Percentiles rank a stretch among this genome's conserved stretches.
Conservation (phyloP, 2,113 vertebrate genomes). For the Sinocyclocheilus anshuiensis region DNA sequence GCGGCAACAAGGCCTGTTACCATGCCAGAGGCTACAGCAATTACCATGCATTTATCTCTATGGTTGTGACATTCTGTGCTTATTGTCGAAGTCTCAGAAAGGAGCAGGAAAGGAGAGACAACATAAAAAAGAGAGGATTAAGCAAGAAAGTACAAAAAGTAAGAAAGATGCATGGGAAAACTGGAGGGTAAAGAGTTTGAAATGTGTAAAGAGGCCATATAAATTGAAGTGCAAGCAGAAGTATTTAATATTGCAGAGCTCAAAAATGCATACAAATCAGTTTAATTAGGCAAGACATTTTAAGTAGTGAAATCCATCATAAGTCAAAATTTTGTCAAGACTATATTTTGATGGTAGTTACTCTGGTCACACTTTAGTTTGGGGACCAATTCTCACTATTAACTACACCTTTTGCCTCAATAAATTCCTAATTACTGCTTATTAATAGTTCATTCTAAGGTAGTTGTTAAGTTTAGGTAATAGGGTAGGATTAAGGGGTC, state of each 20-base stretch:
- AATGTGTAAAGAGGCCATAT: background rate
- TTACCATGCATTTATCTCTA: slow-evolving; percentile 58
- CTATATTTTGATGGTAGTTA: too few species aligned
- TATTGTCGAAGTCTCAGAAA: slow-evolving; percentile 33
- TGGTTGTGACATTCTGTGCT: slow-evolving; percentile 45
- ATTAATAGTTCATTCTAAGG: too few species aligned
- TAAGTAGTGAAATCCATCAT: slow-evolving; percentile 42
- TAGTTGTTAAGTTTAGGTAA: too few species aligned
- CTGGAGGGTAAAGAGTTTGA: background rate
- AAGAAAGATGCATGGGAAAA: slow-evolving; percentile 45
- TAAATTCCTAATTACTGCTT: too few species aligned
- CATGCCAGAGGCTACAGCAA: slow-evolving; percentile 61
- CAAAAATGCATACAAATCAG: slow-evolving; percentile 57
- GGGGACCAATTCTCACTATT: too few species aligned
- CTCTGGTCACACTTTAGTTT: too few species aligned
- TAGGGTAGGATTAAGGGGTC: too few species aligned
- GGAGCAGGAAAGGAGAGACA: slow-evolving; percentile 4
- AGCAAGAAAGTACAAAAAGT: slow-evolving; percentile 15
- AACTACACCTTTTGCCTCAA: too few species aligned
- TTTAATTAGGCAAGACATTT: background rate
- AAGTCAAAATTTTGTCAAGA: background rate
- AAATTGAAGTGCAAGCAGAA: background rate
- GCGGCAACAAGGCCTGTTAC: slow-evolving; percentile 50
- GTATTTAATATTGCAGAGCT: background rate
- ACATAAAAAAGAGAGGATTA: background rate